Conservation (phyloP, 2,797 vertebrate species). For the Fundulus diaphanus region DNA sequence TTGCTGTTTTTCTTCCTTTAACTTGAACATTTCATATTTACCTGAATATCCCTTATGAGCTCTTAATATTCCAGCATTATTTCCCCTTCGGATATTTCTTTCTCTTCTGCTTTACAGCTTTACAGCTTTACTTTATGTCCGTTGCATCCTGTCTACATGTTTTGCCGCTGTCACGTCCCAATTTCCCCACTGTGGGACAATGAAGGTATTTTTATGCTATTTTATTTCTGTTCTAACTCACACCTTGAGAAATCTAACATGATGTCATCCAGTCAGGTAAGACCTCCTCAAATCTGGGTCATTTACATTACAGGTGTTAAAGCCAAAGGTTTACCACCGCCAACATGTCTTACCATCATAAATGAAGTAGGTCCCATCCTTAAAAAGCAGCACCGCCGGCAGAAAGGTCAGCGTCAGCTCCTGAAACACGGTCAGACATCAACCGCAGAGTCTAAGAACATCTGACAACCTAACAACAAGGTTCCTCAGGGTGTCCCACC, state of each 20-base stretch:
- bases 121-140: too few relatives aligned
- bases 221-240: too few relatives aligned
- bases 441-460: background rate
- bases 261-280: background rate
- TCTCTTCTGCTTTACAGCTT: too few relatives aligned
- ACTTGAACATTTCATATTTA: too few relatives aligned
- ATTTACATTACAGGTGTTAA: background rate
- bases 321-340: background rate
- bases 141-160: too few relatives aligned
- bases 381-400: constrained; percentile 92
- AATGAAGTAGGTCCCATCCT: constrained; percentile 88
- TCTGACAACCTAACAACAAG: background rate
- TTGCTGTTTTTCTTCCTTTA: too few relatives aligned
- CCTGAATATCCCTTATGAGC: too few relatives aligned
- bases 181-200: too few relatives aligned
- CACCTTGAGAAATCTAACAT: background rate
- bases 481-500: constrained; percentile 71
- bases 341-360: constrained; percentile 84
- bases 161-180: too few relatives aligned
- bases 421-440: constrained; percentile 70
- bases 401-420: constrained; percentile 83
- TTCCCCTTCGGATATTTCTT: too few relatives aligned
- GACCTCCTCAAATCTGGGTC: background rate
- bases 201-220: too few relatives aligned
- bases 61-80: too few relatives aligned